Evolutionary conservation across 1,140 invertebrate species (phyloP).

Genomic region (Diorhabda elongata): DNA sequence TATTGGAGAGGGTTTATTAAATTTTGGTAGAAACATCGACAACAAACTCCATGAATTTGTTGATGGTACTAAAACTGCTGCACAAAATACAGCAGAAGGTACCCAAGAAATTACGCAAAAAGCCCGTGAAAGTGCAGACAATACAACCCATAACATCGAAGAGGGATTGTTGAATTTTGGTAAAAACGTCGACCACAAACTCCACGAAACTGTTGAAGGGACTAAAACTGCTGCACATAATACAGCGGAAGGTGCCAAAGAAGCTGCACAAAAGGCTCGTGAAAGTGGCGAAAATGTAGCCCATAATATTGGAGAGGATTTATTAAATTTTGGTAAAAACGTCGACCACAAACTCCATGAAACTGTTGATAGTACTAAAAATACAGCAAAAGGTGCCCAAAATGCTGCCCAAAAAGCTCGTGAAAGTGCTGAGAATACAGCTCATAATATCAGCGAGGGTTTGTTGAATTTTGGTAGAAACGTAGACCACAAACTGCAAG

Average conservation of each 20-base stretch:
- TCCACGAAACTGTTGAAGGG: slow-evolving; percentile 18
- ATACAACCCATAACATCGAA: slow-evolving; percentile 22
- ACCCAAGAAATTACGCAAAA: slow-evolving; percentile 17
- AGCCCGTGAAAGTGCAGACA: slow-evolving; percentile 17
- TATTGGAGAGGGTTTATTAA: slow-evolving; percentile 3
- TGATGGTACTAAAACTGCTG: slow-evolving; percentile 10
- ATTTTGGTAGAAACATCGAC: slow-evolving; percentile 19
- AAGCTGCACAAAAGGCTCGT: slow-evolving; percentile 1
- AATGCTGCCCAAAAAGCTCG: slow-evolving; percentile 14
- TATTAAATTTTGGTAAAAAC: slow-evolving; percentile 4
- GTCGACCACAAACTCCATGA: slow-evolving; percentile 26
- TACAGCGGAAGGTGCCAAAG: slow-evolving; percentile 8
- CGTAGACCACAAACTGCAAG: slow-evolving; percentile 20
- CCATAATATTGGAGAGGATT: background rate
- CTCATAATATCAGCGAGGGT: slow-evolving; percentile 13
- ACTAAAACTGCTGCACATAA: slow-evolving; percentile 13
- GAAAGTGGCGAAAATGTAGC: slow-evolving; percentile 18
- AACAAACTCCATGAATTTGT: slow-evolving; percentile 26
- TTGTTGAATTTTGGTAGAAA: slow-evolving; percentile 16
- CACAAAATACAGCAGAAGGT: slow-evolving; percentile 15
- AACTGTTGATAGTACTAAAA: slow-evolving; percentile 17
- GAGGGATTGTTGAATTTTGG: slow-evolving; percentile 2
- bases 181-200: slow-evolving; percentile 14
- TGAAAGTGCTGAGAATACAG: slow-evolving; percentile 5
- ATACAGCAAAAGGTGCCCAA: slow-evolving; percentile 7